A percentile compares a stretch with the other conserved stretches of the same genome.
phyloP scores from a whole-genome alignment of 1,140 invertebrate genomes.

The Aporrectodea caliginosa region DNA sequence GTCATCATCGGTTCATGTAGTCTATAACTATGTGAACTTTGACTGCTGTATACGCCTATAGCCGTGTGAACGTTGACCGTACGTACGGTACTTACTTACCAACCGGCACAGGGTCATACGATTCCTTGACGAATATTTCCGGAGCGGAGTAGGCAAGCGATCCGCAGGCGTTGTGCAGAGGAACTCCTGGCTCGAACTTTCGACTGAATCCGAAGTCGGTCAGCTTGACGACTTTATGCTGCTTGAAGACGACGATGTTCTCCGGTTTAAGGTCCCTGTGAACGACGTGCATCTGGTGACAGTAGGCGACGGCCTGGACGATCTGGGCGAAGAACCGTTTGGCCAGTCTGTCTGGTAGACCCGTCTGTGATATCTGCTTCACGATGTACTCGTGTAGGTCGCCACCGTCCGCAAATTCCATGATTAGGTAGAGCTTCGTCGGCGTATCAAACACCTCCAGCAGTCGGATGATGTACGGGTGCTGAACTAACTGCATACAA shows the following conservation, averaged over 20 bases:
- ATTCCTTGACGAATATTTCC: conserved; percentile 90
- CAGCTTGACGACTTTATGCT: conserved; percentile 92
- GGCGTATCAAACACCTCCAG: background rate
- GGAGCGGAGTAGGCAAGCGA: conserved; percentile 98
- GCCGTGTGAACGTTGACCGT: no score
- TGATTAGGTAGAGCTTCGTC: background rate
- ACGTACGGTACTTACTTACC: no score
- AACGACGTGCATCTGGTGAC: conserved; percentile 86
- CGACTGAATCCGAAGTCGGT: conserved; percentile 98
- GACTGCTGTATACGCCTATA: no score
- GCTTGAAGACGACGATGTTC: conserved; percentile 98
- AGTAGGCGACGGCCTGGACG: conserved; percentile 86
- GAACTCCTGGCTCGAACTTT: conserved; percentile 91
- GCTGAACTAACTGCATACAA: background rate
- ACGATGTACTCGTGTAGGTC: background rate
- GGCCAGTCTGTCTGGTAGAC: conserved; percentile 88
- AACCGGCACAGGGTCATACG: conserved; percentile 75
- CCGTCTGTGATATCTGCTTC: background rate
- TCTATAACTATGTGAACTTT: no score
- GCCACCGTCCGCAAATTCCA: background rate
- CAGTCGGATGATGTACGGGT: background rate
- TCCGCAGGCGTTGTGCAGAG: conserved; percentile 96
- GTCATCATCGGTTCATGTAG: no score
- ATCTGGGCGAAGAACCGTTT: conserved; percentile 90
- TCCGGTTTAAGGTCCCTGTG: conserved; percentile 85